These are phyloP conservation scores for Drosophila eohydei DNA, from an alignment of 2,888 invertebrate species.

Conservation along the genomic window DNA sequence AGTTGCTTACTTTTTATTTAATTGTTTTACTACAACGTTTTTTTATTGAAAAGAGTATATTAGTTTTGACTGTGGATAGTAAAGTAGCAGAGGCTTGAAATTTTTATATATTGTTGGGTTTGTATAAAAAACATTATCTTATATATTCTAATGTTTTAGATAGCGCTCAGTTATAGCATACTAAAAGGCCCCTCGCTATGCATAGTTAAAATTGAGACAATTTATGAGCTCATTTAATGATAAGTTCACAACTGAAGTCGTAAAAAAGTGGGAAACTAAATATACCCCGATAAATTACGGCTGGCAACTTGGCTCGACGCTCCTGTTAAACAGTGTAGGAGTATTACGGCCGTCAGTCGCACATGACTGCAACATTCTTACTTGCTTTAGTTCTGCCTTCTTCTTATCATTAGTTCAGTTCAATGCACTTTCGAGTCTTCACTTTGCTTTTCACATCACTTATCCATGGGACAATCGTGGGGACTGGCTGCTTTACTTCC, in stretches of 20 bases:
- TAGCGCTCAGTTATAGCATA: background rate
- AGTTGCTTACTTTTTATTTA: constrained; percentile 11
- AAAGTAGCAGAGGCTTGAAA: no score
- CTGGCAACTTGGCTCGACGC: background rate
- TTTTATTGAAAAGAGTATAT: background rate
- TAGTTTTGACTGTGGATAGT: background rate
- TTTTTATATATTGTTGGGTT: background rate
- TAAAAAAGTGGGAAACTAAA: constrained; percentile 1
- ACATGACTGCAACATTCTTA: constrained; percentile 2
- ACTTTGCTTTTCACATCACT: constrained; percentile 31
- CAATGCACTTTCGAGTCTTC: constrained; percentile 54
- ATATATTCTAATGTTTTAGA: background rate
- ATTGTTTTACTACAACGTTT: background rate
- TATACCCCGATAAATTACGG: constrained; percentile 2
- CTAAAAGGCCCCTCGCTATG: background rate
- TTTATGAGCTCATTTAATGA: background rate
- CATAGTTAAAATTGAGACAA: background rate
- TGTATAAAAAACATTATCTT: background rate
- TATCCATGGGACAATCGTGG: constrained; percentile 50
- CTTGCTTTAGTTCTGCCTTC: constrained; percentile 23
- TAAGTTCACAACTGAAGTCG: background rate
- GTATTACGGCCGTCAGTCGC: constrained; percentile 4
- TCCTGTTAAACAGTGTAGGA: background rate
- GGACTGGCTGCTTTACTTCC: constrained; percentile 56
- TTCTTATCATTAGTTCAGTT: constrained; percentile 53